Percentiles rank a stretch among this genome's conserved stretches.
Conservation (phyloP, 2,113 vertebrate genomes). For the Eurystomus gularis region DNA sequence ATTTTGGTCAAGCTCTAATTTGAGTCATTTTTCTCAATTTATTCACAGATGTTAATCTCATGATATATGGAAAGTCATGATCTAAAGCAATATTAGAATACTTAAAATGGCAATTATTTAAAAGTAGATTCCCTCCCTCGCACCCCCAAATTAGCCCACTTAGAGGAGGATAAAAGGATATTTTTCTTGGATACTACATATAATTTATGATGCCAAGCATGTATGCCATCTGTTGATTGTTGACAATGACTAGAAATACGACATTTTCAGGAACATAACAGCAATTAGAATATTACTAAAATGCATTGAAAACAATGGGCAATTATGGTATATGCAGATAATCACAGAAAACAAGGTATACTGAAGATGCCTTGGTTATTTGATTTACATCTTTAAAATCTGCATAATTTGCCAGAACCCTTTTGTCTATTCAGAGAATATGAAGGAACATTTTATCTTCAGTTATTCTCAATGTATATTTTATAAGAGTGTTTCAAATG, state of each 20-base stretch:
- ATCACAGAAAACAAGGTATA: conserved; percentile 13
- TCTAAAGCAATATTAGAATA: not conserved
- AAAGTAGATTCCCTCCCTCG: not conserved
- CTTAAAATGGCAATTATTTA: not conserved
- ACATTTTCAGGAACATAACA: not conserved
- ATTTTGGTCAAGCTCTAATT: not conserved
- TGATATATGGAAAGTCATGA: not conserved
- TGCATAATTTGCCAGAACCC: not conserved
- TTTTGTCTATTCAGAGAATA: not conserved
- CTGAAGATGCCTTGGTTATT: not conserved
- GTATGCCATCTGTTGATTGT: not conserved
- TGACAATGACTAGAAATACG: not conserved
- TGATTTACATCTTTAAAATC: not conserved
- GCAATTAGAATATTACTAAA: not conserved
- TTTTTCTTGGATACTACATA: not conserved
- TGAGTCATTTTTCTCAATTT: not conserved
- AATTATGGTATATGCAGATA: not conserved
- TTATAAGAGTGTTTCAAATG: not conserved
- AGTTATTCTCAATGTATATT: not conserved
- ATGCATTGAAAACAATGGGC: not conserved
- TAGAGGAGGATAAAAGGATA: not conserved
- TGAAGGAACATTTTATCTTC: not conserved
- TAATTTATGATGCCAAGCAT: not conserved
- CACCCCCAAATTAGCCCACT: not conserved
- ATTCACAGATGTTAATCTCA: not conserved